A percentile compares a stretch with the other conserved stretches of the same genome.
These are phyloP conservation scores for Sipha maydis DNA, from an alignment of 2,888 invertebrate species.

Conservation along the genomic window DNA sequence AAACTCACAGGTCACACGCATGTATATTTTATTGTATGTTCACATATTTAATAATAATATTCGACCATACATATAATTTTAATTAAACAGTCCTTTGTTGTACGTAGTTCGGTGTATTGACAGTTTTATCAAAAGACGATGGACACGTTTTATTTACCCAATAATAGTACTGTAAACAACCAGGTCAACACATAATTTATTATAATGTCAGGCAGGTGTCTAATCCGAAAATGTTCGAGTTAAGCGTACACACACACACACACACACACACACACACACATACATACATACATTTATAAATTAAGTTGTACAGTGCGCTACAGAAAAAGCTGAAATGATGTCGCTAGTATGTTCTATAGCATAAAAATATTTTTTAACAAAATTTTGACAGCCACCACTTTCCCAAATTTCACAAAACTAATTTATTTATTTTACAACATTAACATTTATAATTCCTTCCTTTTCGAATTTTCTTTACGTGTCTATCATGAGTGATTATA, in stretches of 20 bases:
- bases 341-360: background rate
- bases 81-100: constrained; percentile 50
- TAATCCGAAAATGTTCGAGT: constrained; percentile 49
- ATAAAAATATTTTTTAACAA: background rate
- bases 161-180: constrained; percentile 53
- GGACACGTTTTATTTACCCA: constrained; percentile 60
- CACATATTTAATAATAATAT: constrained; percentile 27
- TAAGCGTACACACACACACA: background rate
- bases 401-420: constrained; percentile 28
- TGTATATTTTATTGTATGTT: background rate
- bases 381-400: constrained; percentile 7
- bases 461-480: constrained; percentile 18
- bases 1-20: constrained; percentile 20
- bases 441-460: background rate
- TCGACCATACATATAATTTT: constrained; percentile 47
- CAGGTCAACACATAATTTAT: constrained; percentile 57
- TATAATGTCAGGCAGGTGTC: constrained; percentile 56
- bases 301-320: background rate
- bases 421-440: background rate
- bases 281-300: background rate
- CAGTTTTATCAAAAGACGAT: constrained; percentile 60
- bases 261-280: background rate
- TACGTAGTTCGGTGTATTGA: constrained; percentile 30
- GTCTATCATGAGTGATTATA: background rate
- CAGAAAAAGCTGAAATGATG: background rate